Percentiles rank a stretch among this genome's conserved stretches.
phyloP scores from a whole-genome alignment of 2,113 vertebrate species.

The Thryonomys swinderianus region DNA sequence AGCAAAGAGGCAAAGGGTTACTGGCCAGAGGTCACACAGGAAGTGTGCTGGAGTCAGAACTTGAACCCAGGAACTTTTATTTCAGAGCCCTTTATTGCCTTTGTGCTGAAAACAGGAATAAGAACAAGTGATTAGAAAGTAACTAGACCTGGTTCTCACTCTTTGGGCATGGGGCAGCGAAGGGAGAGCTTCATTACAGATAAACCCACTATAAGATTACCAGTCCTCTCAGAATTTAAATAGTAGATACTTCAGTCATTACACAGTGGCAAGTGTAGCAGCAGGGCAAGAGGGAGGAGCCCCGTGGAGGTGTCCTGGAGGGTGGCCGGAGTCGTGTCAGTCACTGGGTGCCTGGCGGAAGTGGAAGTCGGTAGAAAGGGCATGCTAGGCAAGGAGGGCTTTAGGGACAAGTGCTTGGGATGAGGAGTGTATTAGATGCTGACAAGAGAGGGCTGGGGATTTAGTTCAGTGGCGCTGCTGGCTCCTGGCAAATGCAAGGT shows the following conservation, averaged over 20 bases:
- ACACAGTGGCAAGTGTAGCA: neutral
- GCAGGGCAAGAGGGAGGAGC: neutral
- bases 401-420: neutral
- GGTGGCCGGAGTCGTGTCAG: neutral
- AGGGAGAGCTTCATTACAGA: neutral
- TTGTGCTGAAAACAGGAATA: neutral
- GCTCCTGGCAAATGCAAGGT: too few species aligned
- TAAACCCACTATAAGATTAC: neutral
- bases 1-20: too few species aligned
- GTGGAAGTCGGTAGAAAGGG: neutral
- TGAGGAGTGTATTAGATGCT: neutral
- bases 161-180: neutral
- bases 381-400: neutral
- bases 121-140: neutral
- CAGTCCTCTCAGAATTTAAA: neutral
- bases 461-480: too few species aligned
- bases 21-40: neutral
- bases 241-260: neutral
- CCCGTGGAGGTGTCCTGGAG: accelerated
- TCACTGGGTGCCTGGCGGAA: too few species aligned
- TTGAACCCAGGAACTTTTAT: neutral
- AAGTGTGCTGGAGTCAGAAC: neutral
- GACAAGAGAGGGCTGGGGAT: neutral
- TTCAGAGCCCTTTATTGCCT: slow-evolving; percentile 1
- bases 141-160: neutral